Evolutionary conservation across 2,113 vertebrate genomes (phyloP).

Genomic region (Oxygymnocypris stewartii): DNA sequence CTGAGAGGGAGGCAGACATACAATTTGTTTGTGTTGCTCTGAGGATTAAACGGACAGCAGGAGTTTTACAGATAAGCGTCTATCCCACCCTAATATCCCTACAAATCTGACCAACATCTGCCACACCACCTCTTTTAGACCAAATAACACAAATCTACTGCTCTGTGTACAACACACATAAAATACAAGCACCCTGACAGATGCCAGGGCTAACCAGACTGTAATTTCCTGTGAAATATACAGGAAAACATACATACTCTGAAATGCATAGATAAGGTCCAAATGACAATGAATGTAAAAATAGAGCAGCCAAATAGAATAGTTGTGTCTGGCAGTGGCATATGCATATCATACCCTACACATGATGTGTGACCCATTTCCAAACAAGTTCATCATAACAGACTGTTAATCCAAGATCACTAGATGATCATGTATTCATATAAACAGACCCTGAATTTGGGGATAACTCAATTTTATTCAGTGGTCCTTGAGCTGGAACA

Average conservation of each 20-base stretch:
- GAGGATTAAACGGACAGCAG: constrained; percentile 56
- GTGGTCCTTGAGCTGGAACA: not conserved
- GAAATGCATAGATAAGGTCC: not conserved
- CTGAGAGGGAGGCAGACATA: constrained; percentile 22
- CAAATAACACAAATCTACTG: constrained; percentile 43
- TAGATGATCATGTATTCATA: not conserved
- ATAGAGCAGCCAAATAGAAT: not conserved
- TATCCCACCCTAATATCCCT: constrained; percentile 39
- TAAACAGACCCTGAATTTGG: not conserved
- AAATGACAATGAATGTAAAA: constrained; percentile 4
- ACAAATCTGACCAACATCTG: constrained; percentile 59
- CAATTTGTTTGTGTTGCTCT: constrained; percentile 24
- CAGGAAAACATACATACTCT: not conserved
- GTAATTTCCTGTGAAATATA: not conserved
- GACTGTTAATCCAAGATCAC: constrained; percentile 5
- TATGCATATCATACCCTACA: not conserved
- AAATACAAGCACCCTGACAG: constrained; percentile 17
- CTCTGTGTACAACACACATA: constrained; percentile 22
- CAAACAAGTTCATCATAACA: constrained; percentile 9
- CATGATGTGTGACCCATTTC: constrained; percentile 4
- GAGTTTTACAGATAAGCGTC: constrained; percentile 55
- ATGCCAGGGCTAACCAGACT: constrained; percentile 13
- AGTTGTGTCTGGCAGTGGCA: not conserved
- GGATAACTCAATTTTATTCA: not conserved
- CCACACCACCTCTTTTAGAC: constrained; percentile 45